Conservation (phyloP, 2,888 invertebrate species). For the Pandemis cinnamomeana region DNA sequence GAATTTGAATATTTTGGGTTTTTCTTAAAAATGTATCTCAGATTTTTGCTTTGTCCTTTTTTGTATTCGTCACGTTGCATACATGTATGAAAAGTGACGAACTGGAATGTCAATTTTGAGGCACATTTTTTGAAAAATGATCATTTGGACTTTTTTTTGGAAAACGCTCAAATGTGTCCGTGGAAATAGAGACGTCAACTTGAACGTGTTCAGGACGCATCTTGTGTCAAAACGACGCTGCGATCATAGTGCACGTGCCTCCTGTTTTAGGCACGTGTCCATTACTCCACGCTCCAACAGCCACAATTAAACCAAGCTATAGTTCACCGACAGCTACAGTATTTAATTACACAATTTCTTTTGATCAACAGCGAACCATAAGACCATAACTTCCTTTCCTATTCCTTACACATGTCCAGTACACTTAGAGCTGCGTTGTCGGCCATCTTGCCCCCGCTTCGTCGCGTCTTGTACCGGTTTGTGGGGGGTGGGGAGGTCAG, state of each 20-base stretch:
- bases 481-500: slow-evolving; percentile 45
- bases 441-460: background rate
- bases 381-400: slow-evolving; percentile 49
- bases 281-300: slow-evolving; percentile 13
- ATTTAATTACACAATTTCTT: slow-evolving; percentile 40
- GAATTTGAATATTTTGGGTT: too few relatives aligned
- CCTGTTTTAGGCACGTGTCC: background rate
- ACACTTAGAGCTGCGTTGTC: background rate
- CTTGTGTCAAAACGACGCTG: too few relatives aligned
- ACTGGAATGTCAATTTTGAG: too few relatives aligned
- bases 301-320: slow-evolving; percentile 9
- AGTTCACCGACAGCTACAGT: slow-evolving; percentile 26
- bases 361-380: slow-evolving; percentile 40
- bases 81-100: too few relatives aligned
- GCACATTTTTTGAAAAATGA: too few relatives aligned
- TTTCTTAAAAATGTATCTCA: too few relatives aligned
- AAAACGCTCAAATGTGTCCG: too few relatives aligned
- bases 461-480: background rate
- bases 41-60: too few relatives aligned
- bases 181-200: too few relatives aligned
- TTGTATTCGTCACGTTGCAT: too few relatives aligned
- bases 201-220: too few relatives aligned
- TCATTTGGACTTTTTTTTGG: too few relatives aligned
- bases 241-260: background rate
- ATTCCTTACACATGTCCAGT: slow-evolving; percentile 45